Evolutionary conservation across 2,888 invertebrate genomes (phyloP), one percentile per base, ranked within the genome.

Genomic region (Brachynemurus nebulosus): DNA sequence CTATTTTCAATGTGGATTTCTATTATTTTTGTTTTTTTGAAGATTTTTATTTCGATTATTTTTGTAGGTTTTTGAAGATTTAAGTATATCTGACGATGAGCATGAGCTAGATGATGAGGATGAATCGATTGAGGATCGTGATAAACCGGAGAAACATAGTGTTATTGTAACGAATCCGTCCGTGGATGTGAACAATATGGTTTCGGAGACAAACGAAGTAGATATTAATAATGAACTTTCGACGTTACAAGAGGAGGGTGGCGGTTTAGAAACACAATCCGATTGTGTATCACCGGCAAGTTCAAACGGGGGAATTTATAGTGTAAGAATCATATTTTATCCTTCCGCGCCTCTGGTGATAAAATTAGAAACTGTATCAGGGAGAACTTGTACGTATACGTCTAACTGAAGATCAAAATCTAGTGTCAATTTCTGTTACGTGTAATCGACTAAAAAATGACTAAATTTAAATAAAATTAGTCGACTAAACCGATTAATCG

Each of bases 301-400:
- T 55, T 89, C 88, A n/a, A 86, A 89, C 60, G 90, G 91, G 0
- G 90, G 90, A 1, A 79, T 89, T 25, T 91, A 89, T 59, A 80
- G 82, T 55, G 89, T 89, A 67, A 76, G 78, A 68, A 30, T 35
- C 17, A 23, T 37, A 7, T 23, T n/a, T n/a, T n/a, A n/a, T n/a
- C n/a, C n/a, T n/a, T n/a, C n/a, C n/a, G n/a, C n/a, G n/a, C n/a
- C n/a, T n/a, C n/a, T n/a, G n/a, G n/a, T n/a, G n/a, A n/a, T n/a
- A n/a, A n/a, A n/a, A n/a, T n/a, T n/a, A n/a, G n/a, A n/a, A n/a
- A n/a, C n/a, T n/a, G n/a, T n/a, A n/a, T n/a, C n/a, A n/a, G n/a
- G n/a, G n/a, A n/a, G n/a, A n/a, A n/a, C n/a, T n/a, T n/a, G n/a
- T n/a, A n/a, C n/a, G n/a, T n/a, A n/a, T n/a, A n/a, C n/a, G n/a